Percentiles rank a stretch among this genome's conserved stretches.
phyloP scores from a whole-genome alignment of 2,888 invertebrate species.

The Blastobasis adustella region DNA sequence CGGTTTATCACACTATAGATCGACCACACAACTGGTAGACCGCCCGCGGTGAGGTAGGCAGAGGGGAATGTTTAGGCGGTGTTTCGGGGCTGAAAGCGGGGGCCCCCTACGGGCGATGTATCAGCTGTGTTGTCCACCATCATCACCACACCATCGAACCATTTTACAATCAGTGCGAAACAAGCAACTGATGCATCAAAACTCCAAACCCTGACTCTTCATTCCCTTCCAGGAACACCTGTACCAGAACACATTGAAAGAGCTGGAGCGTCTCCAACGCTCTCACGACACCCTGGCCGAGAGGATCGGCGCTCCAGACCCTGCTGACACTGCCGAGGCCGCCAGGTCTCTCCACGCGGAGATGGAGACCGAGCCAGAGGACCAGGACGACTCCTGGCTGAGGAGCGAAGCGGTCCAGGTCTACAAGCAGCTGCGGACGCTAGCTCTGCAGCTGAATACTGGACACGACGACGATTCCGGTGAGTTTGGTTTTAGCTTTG shows the following conservation, averaged over 20 bases:
- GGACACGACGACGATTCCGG: slow-evolving; percentile 85
- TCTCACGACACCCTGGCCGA: slow-evolving; percentile 83
- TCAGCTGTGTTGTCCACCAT: too few species aligned
- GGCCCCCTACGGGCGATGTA: too few species aligned
- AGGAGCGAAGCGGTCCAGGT: slow-evolving; percentile 80
- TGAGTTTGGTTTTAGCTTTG: slow-evolving; percentile 18
- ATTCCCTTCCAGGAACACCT: slow-evolving; percentile 58
- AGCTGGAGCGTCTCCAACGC: slow-evolving; percentile 81
- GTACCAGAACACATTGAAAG: slow-evolving; percentile 74
- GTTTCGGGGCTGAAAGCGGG: too few species aligned
- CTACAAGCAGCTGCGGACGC: slow-evolving; percentile 81
- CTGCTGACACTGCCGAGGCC: slow-evolving; percentile 53
- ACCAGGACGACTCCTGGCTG: slow-evolving; percentile 74
- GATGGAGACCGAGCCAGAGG: slow-evolving; percentile 86
- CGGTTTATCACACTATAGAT: too few species aligned
- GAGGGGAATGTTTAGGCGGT: too few species aligned
- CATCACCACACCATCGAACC: too few species aligned
- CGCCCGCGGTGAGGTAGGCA: too few species aligned
- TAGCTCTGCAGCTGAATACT: slow-evolving; percentile 83
- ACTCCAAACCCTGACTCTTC: too few species aligned
- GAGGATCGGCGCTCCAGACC: slow-evolving; percentile 78
- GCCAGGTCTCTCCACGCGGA: slow-evolving; percentile 89
- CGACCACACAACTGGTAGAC: too few species aligned
- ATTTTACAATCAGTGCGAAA: too few species aligned
- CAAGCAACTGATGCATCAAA: too few species aligned